Percentiles rank a stretch among this genome's conserved stretches.
phyloP scores from a whole-genome alignment of 1,140 invertebrate genomes.

The Hormaphis cornu region DNA sequence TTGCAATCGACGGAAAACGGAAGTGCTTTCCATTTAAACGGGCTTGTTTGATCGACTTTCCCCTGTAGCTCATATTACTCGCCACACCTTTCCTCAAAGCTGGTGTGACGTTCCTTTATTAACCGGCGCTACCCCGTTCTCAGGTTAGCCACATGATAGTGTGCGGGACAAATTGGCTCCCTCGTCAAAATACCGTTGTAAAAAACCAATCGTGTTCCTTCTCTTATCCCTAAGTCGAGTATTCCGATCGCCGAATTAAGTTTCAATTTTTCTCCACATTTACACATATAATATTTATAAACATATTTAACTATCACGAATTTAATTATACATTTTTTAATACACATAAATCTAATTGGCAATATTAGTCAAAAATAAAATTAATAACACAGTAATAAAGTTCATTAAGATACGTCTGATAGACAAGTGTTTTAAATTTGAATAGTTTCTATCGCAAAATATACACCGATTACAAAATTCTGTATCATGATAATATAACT shows the following conservation, averaged over 20 bases:
- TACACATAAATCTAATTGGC: not conserved
- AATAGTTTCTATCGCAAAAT: too few species aligned
- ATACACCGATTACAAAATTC: too few species aligned
- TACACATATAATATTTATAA: not conserved
- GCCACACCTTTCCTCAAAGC: too few species aligned
- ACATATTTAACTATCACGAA: too few species aligned
- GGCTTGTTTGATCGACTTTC: constrained; percentile 22
- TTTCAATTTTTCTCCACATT: not conserved
- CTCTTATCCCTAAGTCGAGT: not conserved
- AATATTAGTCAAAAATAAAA: too few species aligned
- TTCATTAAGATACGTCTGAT: too few species aligned
- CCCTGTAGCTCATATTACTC: not conserved
- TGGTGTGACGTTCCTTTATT: too few species aligned
- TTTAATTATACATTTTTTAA: not conserved
- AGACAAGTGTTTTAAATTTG: too few species aligned
- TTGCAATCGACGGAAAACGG: not conserved
- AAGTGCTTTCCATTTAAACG: constrained; percentile 13
- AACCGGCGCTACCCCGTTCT: too few species aligned
- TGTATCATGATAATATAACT: too few species aligned
- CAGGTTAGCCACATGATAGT: not conserved
- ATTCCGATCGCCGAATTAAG: not conserved
- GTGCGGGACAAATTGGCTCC: not conserved
- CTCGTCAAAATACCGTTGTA: not conserved
- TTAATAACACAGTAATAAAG: too few species aligned
- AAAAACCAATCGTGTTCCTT: constrained; percentile 1